Evolutionary conservation across 2,888 invertebrate species (phyloP).

Genomic region (Timema podura): DNA sequence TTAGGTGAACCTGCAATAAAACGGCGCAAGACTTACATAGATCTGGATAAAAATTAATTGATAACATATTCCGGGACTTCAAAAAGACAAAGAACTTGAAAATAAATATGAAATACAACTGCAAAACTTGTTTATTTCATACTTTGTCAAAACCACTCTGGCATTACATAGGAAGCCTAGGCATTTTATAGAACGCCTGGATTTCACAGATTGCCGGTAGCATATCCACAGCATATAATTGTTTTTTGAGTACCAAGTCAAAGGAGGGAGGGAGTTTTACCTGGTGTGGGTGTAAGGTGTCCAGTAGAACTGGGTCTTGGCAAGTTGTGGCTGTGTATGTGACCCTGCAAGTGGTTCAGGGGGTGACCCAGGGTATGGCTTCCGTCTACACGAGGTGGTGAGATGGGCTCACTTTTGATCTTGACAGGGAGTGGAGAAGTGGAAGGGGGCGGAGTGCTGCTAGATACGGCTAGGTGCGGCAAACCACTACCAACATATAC

Average conservation of each 20-base stretch:
- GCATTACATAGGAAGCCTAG: not conserved
- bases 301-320: constrained; percentile 56
- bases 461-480: constrained; percentile 71
- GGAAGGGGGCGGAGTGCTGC: constrained; percentile 70
- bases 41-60: no score
- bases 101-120: no score
- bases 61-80: no score
- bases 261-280: constrained; percentile 35
- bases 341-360: constrained; percentile 54
- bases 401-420: constrained; percentile 94
- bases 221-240: not conserved
- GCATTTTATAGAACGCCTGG: not conserved
- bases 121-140: no score
- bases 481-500: constrained; percentile 54
- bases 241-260: not conserved
- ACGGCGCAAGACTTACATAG: no score
- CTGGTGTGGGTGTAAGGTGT: constrained; percentile 57
- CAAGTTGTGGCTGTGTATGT: constrained; percentile 46
- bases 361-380: constrained; percentile 44
- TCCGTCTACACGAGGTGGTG: constrained; percentile 71
- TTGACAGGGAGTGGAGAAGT: constrained; percentile 79
- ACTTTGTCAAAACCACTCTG: no score
- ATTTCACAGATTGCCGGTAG: not conserved
- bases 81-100: no score
- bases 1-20: no score